A percentile compares a stretch with the other conserved stretches of the same genome.
phyloP scores from a whole-genome alignment of 2,797 vertebrate species.

The Euphonia xanthogaster region DNA sequence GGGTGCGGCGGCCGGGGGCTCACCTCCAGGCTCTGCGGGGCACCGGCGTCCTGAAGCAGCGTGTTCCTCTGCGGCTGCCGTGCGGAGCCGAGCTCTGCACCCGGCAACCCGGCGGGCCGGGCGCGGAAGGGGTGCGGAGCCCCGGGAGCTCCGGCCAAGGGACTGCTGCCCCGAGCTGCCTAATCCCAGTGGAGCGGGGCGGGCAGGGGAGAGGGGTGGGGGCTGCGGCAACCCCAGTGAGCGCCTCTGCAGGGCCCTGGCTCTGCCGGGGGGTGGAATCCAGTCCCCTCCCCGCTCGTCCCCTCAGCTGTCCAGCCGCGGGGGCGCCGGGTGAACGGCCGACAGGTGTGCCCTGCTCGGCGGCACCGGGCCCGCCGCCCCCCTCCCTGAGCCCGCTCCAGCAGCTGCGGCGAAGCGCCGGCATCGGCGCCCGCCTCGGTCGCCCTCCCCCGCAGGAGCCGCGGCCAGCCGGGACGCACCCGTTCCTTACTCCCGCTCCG shows the following conservation, averaged over 20 bases:
- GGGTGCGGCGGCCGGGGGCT: background rate
- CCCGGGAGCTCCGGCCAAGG: background rate
- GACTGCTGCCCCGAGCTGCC: background rate
- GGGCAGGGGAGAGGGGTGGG: background rate
- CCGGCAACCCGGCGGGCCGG: background rate
- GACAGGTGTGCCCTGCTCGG: constrained; percentile 37
- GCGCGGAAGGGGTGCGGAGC: background rate
- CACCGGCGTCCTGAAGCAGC: background rate
- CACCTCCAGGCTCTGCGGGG: background rate
- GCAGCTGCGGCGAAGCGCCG: constrained; percentile 20
- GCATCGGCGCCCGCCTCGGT: background rate
- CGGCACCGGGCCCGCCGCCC: background rate
- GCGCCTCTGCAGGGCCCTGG: background rate
- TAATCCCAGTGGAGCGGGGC: background rate
- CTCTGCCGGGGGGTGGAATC: background rate
- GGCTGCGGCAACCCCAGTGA: background rate
- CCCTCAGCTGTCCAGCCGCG: constrained; percentile 37
- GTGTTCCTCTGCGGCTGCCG: background rate
- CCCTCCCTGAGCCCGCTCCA: constrained; percentile 1
- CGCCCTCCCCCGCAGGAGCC: background rate
- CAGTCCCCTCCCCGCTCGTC: background rate
- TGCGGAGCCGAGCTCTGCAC: background rate
- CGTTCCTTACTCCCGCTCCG: background rate
- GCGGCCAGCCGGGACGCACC: background rate
- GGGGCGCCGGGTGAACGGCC: background rate